A percentile compares a stretch with the other conserved stretches of the same genome.
Evolutionary conservation across 2,113 vertebrate genomes (phyloP).

Genomic region (Xiphophorus maculatus): DNA sequence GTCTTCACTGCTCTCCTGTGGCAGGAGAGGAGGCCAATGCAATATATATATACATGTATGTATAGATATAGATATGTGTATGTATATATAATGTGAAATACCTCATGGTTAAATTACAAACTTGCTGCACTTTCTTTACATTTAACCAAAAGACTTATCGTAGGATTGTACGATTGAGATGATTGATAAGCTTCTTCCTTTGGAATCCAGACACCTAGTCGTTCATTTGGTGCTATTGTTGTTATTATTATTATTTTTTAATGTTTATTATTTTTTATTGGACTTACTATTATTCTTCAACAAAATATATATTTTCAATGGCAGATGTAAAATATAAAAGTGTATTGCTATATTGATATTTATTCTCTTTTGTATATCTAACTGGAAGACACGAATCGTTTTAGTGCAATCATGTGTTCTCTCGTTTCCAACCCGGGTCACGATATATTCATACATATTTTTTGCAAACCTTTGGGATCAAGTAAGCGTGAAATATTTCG

Average conservation of each 20-base stretch:
- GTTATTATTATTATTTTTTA: slow-evolving; percentile 5
- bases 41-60: slow-evolving; percentile 33
- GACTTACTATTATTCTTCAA: slow-evolving; percentile 38
- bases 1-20: slow-evolving; percentile 10
- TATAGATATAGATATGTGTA: neutral
- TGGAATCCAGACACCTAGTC: slow-evolving; percentile 27
- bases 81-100: slow-evolving; percentile 39
- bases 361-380: slow-evolving; percentile 48
- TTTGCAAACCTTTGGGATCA: slow-evolving; percentile 22
- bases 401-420: slow-evolving; percentile 25
- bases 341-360: slow-evolving; percentile 65
- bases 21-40: slow-evolving; percentile 39
- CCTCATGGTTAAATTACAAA: slow-evolving; percentile 75
- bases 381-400: slow-evolving; percentile 24
- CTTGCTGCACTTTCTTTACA: slow-evolving; percentile 76
- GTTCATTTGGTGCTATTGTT: slow-evolving; percentile 70
- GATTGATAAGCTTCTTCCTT: slow-evolving; percentile 69
- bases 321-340: slow-evolving; percentile 45
- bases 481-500: neutral
- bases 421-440: slow-evolving; percentile 28
- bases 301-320: slow-evolving; percentile 61
- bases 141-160: slow-evolving; percentile 53
- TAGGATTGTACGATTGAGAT: slow-evolving; percentile 36
- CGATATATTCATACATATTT: neutral
- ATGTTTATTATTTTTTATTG: slow-evolving; percentile 23